Evolutionary conservation across 2,113 vertebrate genomes (phyloP).

Genomic region (Dicerorhinus sumatrensis): DNA sequence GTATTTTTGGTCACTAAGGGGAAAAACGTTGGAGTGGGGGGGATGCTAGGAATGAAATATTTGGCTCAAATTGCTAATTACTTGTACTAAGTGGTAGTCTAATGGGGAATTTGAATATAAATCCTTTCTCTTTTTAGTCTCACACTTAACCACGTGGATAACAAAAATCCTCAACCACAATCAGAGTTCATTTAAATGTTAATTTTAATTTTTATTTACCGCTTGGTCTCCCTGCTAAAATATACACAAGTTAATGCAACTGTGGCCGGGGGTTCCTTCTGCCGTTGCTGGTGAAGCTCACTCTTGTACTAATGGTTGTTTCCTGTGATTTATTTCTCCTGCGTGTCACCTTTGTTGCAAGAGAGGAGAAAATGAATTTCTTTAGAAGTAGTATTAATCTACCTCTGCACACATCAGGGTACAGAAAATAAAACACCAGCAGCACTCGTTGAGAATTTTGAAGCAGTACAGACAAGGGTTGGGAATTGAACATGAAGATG

Average conservation of each 20-base stretch:
- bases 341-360: background rate
- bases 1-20: background rate
- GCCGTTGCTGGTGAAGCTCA: background rate
- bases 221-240: conserved; percentile 49
- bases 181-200: conserved; percentile 78
- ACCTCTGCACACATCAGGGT: background rate
- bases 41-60: background rate
- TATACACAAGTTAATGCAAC: background rate
- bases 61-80: conserved; percentile 34
- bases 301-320: background rate
- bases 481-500: background rate
- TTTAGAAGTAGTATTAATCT: conserved; percentile 64
- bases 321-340: conserved; percentile 48
- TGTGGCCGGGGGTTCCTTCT: background rate
- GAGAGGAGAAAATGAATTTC: conserved; percentile 72
- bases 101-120: conserved; percentile 46
- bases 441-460: background rate
- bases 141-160: conserved; percentile 38
- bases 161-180: conserved; percentile 53
- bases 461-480: background rate
- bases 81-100: conserved; percentile 18
- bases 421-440: background rate
- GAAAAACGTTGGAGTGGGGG: background rate
- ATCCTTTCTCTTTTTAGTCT: conserved; percentile 31
- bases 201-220: conserved; percentile 75